Percentiles rank a stretch among this genome's conserved stretches.
Conservation (phyloP, 2,113 vertebrate genomes). For the Poeciliopsis retropinna region DNA sequence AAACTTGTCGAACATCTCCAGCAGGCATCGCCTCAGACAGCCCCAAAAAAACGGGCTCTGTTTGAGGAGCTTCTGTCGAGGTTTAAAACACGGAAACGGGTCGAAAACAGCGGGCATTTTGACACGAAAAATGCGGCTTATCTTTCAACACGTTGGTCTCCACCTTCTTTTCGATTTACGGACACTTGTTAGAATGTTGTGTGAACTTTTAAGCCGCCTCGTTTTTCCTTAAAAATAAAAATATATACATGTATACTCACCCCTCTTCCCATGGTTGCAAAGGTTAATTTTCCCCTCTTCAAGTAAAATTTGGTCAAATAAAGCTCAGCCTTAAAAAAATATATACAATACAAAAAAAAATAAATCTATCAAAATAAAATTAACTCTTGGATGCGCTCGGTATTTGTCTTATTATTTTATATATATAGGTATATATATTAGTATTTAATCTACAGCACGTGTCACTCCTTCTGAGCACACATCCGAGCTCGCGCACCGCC, state of each 20-base stretch:
- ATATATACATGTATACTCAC: slow-evolving; percentile 74
- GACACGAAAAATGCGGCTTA: not conserved
- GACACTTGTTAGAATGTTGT: slow-evolving; percentile 60
- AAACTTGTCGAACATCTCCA: no score
- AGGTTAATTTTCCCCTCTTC: slow-evolving; percentile 45
- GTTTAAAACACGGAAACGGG: slow-evolving; percentile 38
- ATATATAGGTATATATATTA: not conserved
- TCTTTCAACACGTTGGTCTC: slow-evolving; percentile 11
- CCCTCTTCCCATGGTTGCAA: slow-evolving; percentile 80
- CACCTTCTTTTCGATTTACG: not conserved
- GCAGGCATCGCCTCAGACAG: not conserved
- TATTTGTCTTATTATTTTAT: not conserved
- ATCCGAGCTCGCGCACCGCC: slow-evolving; percentile 63
- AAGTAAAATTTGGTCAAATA: slow-evolving; percentile 45
- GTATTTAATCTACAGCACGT: slow-evolving; percentile 60
- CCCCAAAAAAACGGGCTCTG: not conserved
- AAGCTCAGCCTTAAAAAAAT: slow-evolving; percentile 56
- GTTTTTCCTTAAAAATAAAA: not conserved
- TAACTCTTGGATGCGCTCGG: slow-evolving; percentile 42
- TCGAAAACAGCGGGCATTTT: slow-evolving; percentile 4
- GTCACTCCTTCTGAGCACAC: slow-evolving; percentile 65
- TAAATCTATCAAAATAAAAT: slow-evolving; percentile 22
- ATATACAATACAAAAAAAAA: slow-evolving; percentile 43
- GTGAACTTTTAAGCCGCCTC: slow-evolving; percentile 4
- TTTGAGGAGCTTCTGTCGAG: not conserved